Evolutionary conservation across 2,113 vertebrate species (phyloP), one percentile per base, ranked within the genome.

Genomic region (Podiceps cristatus): DNA sequence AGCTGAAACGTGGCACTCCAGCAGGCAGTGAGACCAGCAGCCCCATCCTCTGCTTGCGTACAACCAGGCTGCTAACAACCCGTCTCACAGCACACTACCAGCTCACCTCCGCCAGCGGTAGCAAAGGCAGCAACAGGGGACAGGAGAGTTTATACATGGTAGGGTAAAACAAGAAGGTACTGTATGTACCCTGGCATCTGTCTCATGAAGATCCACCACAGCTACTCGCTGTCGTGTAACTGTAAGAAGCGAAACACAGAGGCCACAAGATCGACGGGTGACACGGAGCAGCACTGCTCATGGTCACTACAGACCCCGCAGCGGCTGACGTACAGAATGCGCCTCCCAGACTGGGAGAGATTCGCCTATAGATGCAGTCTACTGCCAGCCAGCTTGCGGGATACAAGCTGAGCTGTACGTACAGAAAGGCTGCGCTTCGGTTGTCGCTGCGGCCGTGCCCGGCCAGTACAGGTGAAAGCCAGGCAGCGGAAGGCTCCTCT

Each of bases 311-410:
- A 72, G 50, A 72, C 19, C 69, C 69, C 2, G 7, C 69, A 13
- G 50, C 6, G 8, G 35, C 19, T 1, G 19, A 40, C 3, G 10
- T 23, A 28, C 1, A 4, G 47, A n/a, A 37, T 2, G 27, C 10
- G 2, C 27, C 11, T 72, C 68, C n/a, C 68, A 29, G 71, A 10
- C 52, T 10, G 20, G 37, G 50, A 11, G 28, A 18, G 71, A 10
- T 33, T 33, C 12, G 11, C 50, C 37, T 33, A 23, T 2, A 24
- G 71, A 13, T 1, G 11, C 20, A 4, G 28, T 13, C 42, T 1
- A 3, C 5, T 6, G 56, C 56, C 56, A 37, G 56, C 25, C 74
- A 49, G 74, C 56, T 49, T 13, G 42, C 1, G 4, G 50, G 62
- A 29, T 44, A 45, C 10, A 29, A 66, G 24, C 40, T 0, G 5